Conservation (phyloP, 2,888 invertebrate species). For the Melanargia galathea region DNA sequence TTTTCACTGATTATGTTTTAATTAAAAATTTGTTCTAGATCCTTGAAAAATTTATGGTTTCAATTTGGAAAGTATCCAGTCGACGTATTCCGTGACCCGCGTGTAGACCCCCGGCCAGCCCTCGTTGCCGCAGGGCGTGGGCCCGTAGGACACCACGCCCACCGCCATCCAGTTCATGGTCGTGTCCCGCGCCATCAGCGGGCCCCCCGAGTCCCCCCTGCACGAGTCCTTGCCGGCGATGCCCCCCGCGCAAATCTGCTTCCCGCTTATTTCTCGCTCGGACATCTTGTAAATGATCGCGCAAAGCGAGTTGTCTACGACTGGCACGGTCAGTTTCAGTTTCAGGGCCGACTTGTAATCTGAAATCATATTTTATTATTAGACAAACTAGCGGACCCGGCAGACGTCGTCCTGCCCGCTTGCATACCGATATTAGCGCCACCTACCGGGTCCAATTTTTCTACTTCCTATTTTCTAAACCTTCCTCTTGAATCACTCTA, state of each 20-base stretch:
- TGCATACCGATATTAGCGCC: too few species aligned
- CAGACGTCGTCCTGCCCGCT: too few species aligned
- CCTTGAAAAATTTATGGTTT: background rate
- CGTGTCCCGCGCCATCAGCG: slow-evolving; percentile 73
- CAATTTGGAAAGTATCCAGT: slow-evolving; percentile 11
- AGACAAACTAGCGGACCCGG: too few species aligned
- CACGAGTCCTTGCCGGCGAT: slow-evolving; percentile 82
- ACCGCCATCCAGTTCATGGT: slow-evolving; percentile 80
- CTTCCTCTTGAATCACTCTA: too few species aligned
- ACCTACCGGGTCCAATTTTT: too few species aligned
- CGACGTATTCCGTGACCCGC: slow-evolving; percentile 5
- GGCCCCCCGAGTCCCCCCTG: slow-evolving; percentile 86
- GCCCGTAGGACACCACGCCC: slow-evolving; percentile 81
- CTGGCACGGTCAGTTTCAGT: slow-evolving; percentile 70
- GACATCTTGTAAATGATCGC: slow-evolving; percentile 72
- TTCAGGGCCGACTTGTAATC: slow-evolving; percentile 80
- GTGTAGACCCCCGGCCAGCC: slow-evolving; percentile 54
- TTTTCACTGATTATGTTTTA: too few species aligned
- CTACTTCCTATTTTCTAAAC: too few species aligned
- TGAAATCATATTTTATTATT: slow-evolving; percentile 46
- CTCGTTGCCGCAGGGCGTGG: slow-evolving; percentile 72
- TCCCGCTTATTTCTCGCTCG: slow-evolving; percentile 73
- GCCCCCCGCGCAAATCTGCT: slow-evolving; percentile 86
- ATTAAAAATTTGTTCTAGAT: too few species aligned
- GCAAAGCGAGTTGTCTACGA: slow-evolving; percentile 73